These are phyloP conservation scores for Ruditapes philippinarum DNA, from an alignment of 1,140 invertebrate species.

Conservation along the genomic window DNA sequence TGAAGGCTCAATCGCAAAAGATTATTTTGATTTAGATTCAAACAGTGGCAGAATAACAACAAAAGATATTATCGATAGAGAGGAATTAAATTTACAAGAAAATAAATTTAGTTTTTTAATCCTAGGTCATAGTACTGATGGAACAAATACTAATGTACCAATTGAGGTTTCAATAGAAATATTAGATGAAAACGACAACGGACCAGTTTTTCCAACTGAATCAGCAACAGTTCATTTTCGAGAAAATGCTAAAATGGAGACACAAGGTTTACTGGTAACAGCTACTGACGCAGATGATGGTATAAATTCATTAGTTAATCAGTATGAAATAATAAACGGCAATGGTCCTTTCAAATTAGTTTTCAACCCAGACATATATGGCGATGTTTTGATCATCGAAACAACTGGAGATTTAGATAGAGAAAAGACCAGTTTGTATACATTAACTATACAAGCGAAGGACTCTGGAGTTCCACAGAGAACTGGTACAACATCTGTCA, in stretches of 20 bases:
- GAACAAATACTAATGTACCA: constrained; percentile 46
- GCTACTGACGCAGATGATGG: constrained; percentile 88
- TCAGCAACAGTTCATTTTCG: constrained; percentile 67
- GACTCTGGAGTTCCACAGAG: constrained; percentile 92
- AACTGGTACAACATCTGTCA: constrained; percentile 91
- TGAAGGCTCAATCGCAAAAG: constrained; percentile 13
- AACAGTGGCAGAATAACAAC: constrained; percentile 58
- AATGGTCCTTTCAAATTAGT: constrained; percentile 76
- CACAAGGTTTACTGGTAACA: constrained; percentile 90
- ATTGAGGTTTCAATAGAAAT: constrained; percentile 79
- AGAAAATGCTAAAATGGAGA: constrained; percentile 85
- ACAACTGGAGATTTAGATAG: constrained; percentile 94
- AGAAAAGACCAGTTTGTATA: constrained; percentile 92
- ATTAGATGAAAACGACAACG: constrained; percentile 96
- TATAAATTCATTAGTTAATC: constrained; percentile 72
- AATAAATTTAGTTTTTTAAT: constrained; percentile 72
- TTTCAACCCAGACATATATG: constrained; percentile 62
- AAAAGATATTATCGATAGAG: constrained; percentile 57
- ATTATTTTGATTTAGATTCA: constrained; percentile 48
- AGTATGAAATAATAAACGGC: constrained; percentile 77
- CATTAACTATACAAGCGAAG: constrained; percentile 92
- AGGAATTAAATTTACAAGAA: constrained; percentile 49
- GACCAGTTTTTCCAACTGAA: constrained; percentile 90
- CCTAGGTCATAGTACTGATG: constrained; percentile 57
- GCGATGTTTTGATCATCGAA: constrained; percentile 75